Evolutionary conservation across 2,797 vertebrate genomes (phyloP).

Genomic region (Platalea minor): DNA sequence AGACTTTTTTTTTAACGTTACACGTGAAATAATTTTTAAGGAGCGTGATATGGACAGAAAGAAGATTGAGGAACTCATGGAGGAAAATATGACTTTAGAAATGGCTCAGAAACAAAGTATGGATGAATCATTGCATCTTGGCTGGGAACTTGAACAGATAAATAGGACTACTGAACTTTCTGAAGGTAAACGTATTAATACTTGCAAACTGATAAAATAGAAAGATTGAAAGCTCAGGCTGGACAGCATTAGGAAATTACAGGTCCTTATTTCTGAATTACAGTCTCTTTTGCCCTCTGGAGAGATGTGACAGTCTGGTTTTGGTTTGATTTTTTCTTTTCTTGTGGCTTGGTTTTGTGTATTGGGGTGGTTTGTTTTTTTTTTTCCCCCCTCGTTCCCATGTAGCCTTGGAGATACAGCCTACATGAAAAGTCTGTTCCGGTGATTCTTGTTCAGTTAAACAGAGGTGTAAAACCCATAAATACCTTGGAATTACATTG

Average conservation of each 20-base stretch:
- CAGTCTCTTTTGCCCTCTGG: neutral
- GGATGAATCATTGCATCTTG: slow-evolving; percentile 96
- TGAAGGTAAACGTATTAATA: slow-evolving; percentile 79
- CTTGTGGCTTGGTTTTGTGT: too few species aligned
- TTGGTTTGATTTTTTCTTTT: too few species aligned
- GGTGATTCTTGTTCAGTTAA: neutral
- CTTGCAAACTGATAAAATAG: neutral
- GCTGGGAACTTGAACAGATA: slow-evolving; percentile 97
- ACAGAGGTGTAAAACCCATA: neutral
- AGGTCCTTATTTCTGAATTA: neutral
- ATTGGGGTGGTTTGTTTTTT: too few species aligned
- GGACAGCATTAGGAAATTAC: neutral
- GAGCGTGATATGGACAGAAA: slow-evolving; percentile 94
- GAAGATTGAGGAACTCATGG: slow-evolving; percentile 94
- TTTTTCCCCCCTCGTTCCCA: neutral
- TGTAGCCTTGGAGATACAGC: neutral
- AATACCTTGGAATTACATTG: neutral
- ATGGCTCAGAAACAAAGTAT: slow-evolving; percentile 99
- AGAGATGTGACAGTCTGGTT: neutral
- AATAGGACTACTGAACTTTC: slow-evolving; percentile 91
- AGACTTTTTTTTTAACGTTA: neutral
- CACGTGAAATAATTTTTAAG: slow-evolving; percentile 67
- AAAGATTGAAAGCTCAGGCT: neutral
- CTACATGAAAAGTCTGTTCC: neutral
- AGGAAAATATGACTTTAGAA: slow-evolving; percentile 95